A percentile compares a stretch with the other conserved stretches of the same genome.
Conservation (phyloP, 2,888 invertebrate genomes). For the Hirtodrosophila alboralis region DNA sequence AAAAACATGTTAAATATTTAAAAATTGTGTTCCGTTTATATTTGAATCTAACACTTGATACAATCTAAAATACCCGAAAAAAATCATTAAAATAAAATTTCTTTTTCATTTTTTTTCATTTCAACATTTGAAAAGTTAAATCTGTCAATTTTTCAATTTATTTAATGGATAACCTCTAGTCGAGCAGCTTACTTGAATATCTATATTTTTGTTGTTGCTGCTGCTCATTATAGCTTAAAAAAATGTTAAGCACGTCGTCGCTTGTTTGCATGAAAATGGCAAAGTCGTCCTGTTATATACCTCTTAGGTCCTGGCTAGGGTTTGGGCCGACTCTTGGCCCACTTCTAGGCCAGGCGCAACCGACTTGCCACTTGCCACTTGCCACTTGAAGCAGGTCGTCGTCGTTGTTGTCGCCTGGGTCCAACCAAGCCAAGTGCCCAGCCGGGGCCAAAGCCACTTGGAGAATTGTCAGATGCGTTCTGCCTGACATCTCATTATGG, state of each 20-base stretch:
- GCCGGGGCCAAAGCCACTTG: slow-evolving; percentile 64
- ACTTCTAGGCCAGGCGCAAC: slow-evolving; percentile 7
- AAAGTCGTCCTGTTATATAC: slow-evolving; percentile 10
- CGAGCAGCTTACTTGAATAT: background rate
- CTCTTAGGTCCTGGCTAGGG: slow-evolving; percentile 10
- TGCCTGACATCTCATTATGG: slow-evolving; percentile 79
- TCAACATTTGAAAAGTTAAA: no score
- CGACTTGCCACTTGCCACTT: slow-evolving; percentile 21
- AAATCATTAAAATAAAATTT: no score
- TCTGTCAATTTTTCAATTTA: no score
- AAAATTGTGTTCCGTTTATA: no score
- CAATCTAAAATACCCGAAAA: no score
- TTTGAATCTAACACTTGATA: no score
- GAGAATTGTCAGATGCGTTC: slow-evolving; percentile 75
- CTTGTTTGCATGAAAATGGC: slow-evolving; percentile 56
- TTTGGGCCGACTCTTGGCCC: slow-evolving; percentile 13
- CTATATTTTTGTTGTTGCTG: slow-evolving; percentile 17
- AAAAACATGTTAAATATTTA: no score
- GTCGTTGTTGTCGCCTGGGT: slow-evolving; percentile 41
- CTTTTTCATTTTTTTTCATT: no score
- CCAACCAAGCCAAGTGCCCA: slow-evolving; percentile 50
- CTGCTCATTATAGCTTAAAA: slow-evolving; percentile 74
- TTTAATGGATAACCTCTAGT: no score
- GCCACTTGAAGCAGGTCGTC: slow-evolving; percentile 62
- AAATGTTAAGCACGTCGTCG: slow-evolving; percentile 75